These are phyloP conservation scores for Cancer borealis DNA, from an alignment of 2,888 invertebrate species.

Conservation along the genomic window DNA sequence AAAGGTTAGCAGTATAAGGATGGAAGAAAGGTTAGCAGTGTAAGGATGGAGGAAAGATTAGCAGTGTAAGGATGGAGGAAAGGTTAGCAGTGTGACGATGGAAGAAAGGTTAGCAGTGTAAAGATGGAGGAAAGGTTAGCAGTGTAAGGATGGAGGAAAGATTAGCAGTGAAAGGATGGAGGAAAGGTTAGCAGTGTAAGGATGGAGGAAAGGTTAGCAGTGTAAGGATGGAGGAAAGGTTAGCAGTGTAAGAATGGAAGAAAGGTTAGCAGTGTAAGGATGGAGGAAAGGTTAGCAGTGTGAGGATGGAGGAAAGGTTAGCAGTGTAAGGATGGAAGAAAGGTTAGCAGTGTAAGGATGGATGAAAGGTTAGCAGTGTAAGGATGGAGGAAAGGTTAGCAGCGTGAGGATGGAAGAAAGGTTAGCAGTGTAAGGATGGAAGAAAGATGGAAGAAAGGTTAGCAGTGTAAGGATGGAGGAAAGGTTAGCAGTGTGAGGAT, in stretches of 20 bases:
- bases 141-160: not conserved
- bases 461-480: too few relatives aligned
- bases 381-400: not conserved
- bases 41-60: not conserved
- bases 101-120: conserved; percentile 32
- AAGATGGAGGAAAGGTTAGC: too few relatives aligned
- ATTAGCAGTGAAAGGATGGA: too few relatives aligned
- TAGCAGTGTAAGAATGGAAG: too few relatives aligned
- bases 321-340: not conserved
- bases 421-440: not conserved
- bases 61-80: not conserved
- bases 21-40: not conserved
- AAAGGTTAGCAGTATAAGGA: too few relatives aligned
- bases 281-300: not conserved
- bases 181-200: too few relatives aligned
- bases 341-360: too few relatives aligned
- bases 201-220: not conserved
- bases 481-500: not conserved
- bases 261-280: not conserved
- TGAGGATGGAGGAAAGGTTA: not conserved
- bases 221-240: conserved; percentile 6
- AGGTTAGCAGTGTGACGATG: not conserved
- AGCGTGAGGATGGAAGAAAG: not conserved
- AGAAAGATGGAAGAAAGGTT: too few relatives aligned
- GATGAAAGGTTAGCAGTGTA: not conserved